Conservation (phyloP, 1,140 invertebrate genomes). For the Formica selysi region DNA sequence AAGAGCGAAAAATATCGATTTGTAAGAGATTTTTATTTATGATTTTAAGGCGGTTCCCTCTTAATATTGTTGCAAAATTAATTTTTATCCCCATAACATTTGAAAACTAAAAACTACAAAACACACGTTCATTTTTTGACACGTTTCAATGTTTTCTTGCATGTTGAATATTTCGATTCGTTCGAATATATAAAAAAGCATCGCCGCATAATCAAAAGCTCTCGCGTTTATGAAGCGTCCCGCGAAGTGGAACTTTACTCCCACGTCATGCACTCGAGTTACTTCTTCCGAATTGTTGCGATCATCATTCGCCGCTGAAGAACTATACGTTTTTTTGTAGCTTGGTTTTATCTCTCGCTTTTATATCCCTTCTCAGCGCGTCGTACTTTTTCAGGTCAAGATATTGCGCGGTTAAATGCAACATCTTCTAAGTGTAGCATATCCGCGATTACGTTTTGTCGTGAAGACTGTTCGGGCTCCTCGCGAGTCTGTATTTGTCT, state of each 20-base stretch:
- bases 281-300: slow-evolving; percentile 31
- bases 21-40: not conserved
- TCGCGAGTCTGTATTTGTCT: not conserved
- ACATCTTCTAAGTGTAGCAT: not conserved
- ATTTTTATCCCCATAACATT: not conserved
- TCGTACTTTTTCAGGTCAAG: slow-evolving; percentile 17
- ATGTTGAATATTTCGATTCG: not conserved
- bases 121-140: not conserved
- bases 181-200: not conserved
- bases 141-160: not conserved
- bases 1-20: not conserved
- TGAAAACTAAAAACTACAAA: not conserved
- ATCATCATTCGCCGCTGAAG: slow-evolving; percentile 7
- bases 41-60: too few relatives aligned
- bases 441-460: slow-evolving; percentile 10
- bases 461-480: not conserved
- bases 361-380: not conserved
- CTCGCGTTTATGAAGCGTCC: not conserved
- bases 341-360: slow-evolving; percentile 13
- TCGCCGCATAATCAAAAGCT: not conserved
- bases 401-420: not conserved
- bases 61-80: not conserved
- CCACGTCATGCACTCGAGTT: slow-evolving; percentile 1
- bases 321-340: not conserved
- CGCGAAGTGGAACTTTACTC: slow-evolving; percentile 29